Conservation (phyloP, 2,113 vertebrate species). For the Brachyistius frenatus region DNA sequence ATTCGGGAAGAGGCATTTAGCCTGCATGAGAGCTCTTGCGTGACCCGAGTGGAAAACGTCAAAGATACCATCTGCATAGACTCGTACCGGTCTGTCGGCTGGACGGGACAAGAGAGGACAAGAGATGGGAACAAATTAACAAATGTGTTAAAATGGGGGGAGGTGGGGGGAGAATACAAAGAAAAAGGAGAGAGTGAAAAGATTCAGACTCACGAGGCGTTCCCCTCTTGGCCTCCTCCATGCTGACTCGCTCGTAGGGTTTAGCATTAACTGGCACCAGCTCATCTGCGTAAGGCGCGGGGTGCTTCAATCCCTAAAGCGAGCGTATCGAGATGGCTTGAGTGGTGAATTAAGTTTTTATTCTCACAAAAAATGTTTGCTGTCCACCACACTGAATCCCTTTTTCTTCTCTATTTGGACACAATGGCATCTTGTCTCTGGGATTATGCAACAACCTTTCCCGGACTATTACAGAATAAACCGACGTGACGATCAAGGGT, state of each 20-base stretch:
- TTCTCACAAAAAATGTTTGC: not conserved
- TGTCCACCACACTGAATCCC: not conserved
- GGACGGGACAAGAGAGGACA: too few relatives aligned
- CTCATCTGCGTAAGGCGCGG: slow-evolving; percentile 94
- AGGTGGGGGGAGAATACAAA: too few relatives aligned
- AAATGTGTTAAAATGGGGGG: not conserved
- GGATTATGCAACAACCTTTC: not conserved
- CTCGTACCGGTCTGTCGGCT: slow-evolving; percentile 93
- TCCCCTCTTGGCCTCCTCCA: slow-evolving; percentile 92
- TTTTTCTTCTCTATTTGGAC: not conserved
- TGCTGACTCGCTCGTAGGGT: slow-evolving; percentile 90
- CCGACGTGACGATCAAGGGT: slow-evolving; percentile 3
- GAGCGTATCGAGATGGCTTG: not conserved
- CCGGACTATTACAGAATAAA: not conserved
- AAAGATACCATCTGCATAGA: slow-evolving; percentile 98
- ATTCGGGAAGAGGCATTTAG: slow-evolving; percentile 97
- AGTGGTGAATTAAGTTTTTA: not conserved
- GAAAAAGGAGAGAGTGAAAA: not conserved
- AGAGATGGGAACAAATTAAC: slow-evolving; percentile 23
- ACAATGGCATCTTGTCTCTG: not conserved
- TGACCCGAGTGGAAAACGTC: slow-evolving; percentile 99
- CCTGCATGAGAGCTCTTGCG: slow-evolving; percentile 98
- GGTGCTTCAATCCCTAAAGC: slow-evolving; percentile 89
- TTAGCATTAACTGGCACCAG: slow-evolving; percentile 75
- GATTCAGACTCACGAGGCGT: slow-evolving; percentile 87